These are phyloP conservation scores for Selene dorsalis DNA, from an alignment of 2,797 vertebrate genomes.

Conservation along the genomic window DNA sequence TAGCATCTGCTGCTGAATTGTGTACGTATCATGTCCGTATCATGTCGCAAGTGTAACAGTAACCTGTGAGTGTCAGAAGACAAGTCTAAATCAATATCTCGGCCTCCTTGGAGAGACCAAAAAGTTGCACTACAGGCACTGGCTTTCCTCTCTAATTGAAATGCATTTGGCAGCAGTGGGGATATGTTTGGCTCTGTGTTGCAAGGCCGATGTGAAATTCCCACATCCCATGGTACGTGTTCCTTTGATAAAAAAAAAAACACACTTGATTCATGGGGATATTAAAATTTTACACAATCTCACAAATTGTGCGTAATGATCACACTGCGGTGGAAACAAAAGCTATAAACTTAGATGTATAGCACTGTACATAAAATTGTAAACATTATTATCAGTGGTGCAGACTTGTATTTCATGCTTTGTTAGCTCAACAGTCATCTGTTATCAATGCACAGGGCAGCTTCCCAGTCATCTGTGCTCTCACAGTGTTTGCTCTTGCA, in stretches of 20 bases:
- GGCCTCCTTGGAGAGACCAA: background rate
- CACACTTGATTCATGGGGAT: slow-evolving; percentile 46
- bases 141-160: slow-evolving; percentile 56
- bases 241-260: slow-evolving; percentile 13
- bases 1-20: slow-evolving; percentile 5
- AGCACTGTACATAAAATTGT: slow-evolving; percentile 13
- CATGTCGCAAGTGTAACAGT: slow-evolving; percentile 13
- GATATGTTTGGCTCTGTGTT: slow-evolving; percentile 48
- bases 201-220: slow-evolving; percentile 47
- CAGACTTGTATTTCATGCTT: slow-evolving; percentile 44
- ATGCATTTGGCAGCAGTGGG: slow-evolving; percentile 51
- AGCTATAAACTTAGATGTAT: slow-evolving; percentile 32
- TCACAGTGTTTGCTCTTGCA: slow-evolving; percentile 16
- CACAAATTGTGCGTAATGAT: slow-evolving; percentile 45
- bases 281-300: slow-evolving; percentile 38
- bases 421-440: slow-evolving; percentile 48
- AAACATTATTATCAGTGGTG: slow-evolving; percentile 23
- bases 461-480: slow-evolving; percentile 43
- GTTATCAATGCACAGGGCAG: slow-evolving; percentile 16
- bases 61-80: slow-evolving; percentile 2
- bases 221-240: slow-evolving; percentile 27
- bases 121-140: slow-evolving; percentile 22
- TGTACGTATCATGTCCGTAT: background rate
- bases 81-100: slow-evolving; percentile 12
- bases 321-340: slow-evolving; percentile 37